These are phyloP conservation scores for Alloscopus bannaensis DNA, from an alignment of 2,888 invertebrate species.

Conservation along the genomic window DNA sequence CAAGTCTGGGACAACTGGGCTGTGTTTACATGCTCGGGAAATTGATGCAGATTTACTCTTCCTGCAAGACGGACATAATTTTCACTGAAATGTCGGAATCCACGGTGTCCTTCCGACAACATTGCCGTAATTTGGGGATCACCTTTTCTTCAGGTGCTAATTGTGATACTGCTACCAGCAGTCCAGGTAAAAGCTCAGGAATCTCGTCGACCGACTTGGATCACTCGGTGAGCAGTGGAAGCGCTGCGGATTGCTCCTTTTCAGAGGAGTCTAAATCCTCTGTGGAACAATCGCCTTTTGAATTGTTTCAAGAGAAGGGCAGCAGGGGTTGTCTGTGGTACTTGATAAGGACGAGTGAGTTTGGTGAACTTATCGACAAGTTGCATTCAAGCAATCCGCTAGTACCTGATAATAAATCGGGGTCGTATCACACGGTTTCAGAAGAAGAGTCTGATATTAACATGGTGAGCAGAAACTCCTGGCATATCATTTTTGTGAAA, in stretches of 20 bases:
- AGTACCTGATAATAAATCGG: slow-evolving; percentile 67
- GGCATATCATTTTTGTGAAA: not conserved
- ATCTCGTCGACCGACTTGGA: slow-evolving; percentile 46
- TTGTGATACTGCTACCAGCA: not conserved
- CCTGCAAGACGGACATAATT: slow-evolving; percentile 64
- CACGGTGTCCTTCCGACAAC: slow-evolving; percentile 58
- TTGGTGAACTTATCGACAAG: slow-evolving; percentile 63
- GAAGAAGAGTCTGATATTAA: slow-evolving; percentile 65
- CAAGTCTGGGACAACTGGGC: slow-evolving; percentile 69
- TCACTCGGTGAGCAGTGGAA: slow-evolving; percentile 47
- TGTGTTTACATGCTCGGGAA: slow-evolving; percentile 65
- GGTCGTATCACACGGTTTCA: slow-evolving; percentile 70
- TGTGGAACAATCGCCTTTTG: not conserved
- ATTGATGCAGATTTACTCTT: slow-evolving; percentile 59
- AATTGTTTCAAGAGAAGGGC: not conserved
- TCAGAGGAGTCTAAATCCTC: slow-evolving; percentile 19
- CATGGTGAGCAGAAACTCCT: not conserved
- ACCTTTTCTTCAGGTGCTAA: not conserved
- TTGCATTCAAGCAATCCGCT: slow-evolving; percentile 64
- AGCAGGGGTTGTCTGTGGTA: not conserved
- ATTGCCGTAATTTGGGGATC: slow-evolving; percentile 44
- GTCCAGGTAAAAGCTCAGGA: slow-evolving; percentile 50
- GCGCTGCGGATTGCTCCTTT: slow-evolving; percentile 34
- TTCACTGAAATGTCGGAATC: slow-evolving; percentile 68
- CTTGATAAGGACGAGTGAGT: slow-evolving; percentile 30